Conservation (phyloP, 2,113 vertebrate genomes). For the Cephalopholis sonnerati region DNA sequence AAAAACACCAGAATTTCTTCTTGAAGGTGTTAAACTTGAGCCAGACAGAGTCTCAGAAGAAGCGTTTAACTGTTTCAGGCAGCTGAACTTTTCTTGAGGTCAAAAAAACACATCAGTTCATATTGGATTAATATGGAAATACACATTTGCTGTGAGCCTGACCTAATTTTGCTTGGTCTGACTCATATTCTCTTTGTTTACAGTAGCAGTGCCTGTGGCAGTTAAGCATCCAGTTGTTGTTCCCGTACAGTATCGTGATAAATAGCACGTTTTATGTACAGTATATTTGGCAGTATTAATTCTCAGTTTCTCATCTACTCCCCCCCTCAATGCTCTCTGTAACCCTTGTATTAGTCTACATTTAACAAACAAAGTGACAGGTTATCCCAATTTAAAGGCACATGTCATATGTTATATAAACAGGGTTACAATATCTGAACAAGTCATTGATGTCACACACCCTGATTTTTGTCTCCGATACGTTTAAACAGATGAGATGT, state of each 20-base stretch:
- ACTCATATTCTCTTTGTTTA: slow-evolving; percentile 26
- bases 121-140: background rate
- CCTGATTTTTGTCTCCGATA: background rate
- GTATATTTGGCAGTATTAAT: background rate
- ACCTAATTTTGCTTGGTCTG: slow-evolving; percentile 8
- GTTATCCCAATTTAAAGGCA: too few relatives aligned
- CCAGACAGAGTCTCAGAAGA: background rate
- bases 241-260: background rate
- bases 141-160: slow-evolving; percentile 15
- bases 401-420: background rate
- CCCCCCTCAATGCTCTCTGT: background rate
- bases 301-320: background rate
- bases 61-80: slow-evolving; percentile 7
- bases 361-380: background rate
- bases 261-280: background rate
- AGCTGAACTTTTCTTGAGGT: background rate
- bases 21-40: background rate
- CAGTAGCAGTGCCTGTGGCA: background rate
- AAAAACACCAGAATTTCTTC: background rate
- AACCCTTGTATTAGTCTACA: background rate
- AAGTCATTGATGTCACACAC: background rate
- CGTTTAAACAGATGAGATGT: too few relatives aligned
- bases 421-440: background rate
- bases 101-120: slow-evolving; percentile 15
- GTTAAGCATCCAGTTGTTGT: background rate